Conservation (phyloP, 2,797 vertebrate genomes). For the Syngnathus rostellatus region DNA sequence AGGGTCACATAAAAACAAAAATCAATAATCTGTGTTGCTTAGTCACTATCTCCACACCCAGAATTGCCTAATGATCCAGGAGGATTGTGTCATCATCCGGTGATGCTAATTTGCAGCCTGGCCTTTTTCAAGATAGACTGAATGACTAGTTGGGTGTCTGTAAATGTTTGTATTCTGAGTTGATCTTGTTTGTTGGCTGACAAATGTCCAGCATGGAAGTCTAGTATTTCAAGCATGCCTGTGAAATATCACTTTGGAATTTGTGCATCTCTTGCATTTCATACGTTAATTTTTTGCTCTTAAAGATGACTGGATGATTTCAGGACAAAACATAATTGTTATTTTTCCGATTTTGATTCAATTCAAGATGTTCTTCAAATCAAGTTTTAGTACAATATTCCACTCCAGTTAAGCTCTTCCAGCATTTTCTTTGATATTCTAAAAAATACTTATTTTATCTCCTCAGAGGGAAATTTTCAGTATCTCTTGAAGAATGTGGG, state of each 20-base stretch:
- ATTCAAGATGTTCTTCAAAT: no score
- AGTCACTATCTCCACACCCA: slow-evolving; percentile 33
- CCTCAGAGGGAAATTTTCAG: no score
- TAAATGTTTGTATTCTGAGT: slow-evolving; percentile 7
- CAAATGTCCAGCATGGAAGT: slow-evolving; percentile 34
- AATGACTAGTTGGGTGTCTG: neutral
- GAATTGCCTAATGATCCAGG: slow-evolving; percentile 20
- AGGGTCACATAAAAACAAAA: slow-evolving; percentile 26
- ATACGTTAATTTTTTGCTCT: slow-evolving; percentile 13
- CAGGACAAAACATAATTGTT: no score
- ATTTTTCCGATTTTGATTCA: no score
- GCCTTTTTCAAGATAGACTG: neutral
- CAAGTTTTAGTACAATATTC: no score
- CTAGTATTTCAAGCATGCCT: slow-evolving; percentile 46
- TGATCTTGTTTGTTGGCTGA: slow-evolving; percentile 25
- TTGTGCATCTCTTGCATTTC: slow-evolving; percentile 26
- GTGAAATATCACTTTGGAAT: slow-evolving; percentile 39
- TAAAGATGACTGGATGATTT: neutral
- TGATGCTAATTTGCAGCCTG: slow-evolving; percentile 8
- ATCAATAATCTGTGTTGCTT: slow-evolving; percentile 38
- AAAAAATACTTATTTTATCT: no score
- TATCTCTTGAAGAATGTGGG: no score
- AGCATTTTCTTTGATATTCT: no score
- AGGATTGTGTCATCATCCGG: slow-evolving; percentile 6
- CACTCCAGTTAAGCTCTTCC: no score